A percentile compares a stretch with the other conserved stretches of the same genome.
phyloP scores from a whole-genome alignment of 2,113 vertebrate species.

The Melanocharis versteri region DNA sequence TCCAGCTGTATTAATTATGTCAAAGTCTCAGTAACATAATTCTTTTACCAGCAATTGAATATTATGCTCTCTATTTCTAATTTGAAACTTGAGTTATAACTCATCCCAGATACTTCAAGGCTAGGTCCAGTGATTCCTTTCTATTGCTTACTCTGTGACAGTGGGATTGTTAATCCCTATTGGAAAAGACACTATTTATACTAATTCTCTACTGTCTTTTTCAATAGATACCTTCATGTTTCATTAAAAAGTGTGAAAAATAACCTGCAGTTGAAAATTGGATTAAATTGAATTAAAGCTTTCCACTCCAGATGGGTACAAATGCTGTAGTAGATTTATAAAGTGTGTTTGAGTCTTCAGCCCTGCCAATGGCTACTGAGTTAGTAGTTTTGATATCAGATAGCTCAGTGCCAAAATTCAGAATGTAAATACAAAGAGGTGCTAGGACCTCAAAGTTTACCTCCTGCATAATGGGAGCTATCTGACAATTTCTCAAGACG shows the following conservation, averaged over 20 bases:
- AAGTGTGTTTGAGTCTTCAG: background rate
- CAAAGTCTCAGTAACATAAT: background rate
- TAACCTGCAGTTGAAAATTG: background rate
- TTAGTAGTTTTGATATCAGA: background rate
- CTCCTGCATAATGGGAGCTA: background rate
- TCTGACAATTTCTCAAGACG: background rate
- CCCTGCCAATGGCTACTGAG: background rate
- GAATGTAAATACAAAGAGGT: background rate
- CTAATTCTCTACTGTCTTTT: background rate
- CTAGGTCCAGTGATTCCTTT: background rate
- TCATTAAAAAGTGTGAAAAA: background rate
- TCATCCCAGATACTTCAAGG: background rate
- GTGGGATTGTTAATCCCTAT: background rate
- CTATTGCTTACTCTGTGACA: background rate
- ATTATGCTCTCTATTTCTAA: background rate
- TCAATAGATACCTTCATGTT: background rate
- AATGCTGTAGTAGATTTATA: background rate
- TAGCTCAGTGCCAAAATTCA: background rate
- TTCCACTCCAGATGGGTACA: background rate
- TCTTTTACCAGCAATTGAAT: background rate
- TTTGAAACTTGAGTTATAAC: background rate
- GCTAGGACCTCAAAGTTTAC: background rate
- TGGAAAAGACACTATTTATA: background rate
- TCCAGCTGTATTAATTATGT: background rate
- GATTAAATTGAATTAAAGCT: background rate